Evolutionary conservation across 2,113 vertebrate genomes (phyloP).

Genomic region (Rhombomys opimus): DNA sequence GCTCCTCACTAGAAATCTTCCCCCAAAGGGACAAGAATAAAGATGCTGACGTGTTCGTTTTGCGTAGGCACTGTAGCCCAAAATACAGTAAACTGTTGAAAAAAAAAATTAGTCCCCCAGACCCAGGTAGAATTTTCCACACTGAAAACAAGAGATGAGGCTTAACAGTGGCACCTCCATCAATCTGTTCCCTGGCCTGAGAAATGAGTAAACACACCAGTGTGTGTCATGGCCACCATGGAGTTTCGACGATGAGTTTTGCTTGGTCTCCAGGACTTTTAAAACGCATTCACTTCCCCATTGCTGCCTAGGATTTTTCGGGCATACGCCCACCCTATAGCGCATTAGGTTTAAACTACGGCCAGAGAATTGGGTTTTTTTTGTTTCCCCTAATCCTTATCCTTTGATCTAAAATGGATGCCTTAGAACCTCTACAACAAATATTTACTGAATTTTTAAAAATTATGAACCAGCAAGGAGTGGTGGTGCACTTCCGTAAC

Average conservation of each 20-base stretch:
- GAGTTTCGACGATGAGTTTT: neutral
- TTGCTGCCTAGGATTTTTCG: neutral
- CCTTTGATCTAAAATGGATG: neutral
- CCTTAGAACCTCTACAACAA: neutral
- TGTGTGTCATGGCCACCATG: neutral
- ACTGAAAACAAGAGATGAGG: neutral
- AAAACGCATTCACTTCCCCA: neutral
- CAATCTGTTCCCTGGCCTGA: neutral
- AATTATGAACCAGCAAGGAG: neutral
- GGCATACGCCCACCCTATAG: neutral
- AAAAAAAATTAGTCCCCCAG: neutral
- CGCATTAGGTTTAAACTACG: neutral
- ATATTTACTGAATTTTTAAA: neutral
- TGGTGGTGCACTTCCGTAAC: neutral
- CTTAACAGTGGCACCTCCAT: neutral
- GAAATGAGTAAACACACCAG: neutral
- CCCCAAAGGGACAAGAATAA: slow-evolving; percentile 44
- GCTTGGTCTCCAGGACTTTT: neutral
- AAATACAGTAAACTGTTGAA: slow-evolving; percentile 26
- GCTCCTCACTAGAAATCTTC: neutral
- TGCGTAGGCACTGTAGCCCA: neutral
- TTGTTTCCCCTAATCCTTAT: neutral
- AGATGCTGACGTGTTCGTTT: slow-evolving; percentile 57
- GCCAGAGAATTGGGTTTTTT: neutral
- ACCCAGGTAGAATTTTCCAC: slow-evolving; percentile 24